Evolutionary conservation across 2,888 invertebrate genomes (phyloP).

Genomic region (Amphipoea oculea): DNA sequence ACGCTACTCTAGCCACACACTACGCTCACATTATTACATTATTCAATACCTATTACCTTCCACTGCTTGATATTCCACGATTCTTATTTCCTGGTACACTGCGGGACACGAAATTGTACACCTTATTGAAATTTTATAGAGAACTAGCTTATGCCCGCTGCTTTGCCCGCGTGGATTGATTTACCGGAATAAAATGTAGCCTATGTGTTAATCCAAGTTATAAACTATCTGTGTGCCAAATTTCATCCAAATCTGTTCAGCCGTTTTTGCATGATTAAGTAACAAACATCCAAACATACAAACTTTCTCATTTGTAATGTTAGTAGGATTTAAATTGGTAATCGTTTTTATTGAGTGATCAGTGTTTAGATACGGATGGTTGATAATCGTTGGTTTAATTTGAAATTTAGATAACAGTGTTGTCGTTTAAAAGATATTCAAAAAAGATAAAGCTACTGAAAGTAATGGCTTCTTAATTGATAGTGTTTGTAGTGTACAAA

Average conservation of each 20-base stretch:
- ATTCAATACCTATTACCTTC: conserved; percentile 66
- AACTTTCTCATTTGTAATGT: conserved; percentile 1
- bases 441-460: background rate
- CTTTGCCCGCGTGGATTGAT: background rate
- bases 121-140: background rate
- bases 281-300: background rate
- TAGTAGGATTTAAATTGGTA: conserved; percentile 16
- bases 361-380: conserved; percentile 13
- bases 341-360: conserved; percentile 39
- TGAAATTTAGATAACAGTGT: conserved; percentile 24
- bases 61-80: conserved; percentile 71
- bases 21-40: conserved; percentile 60
- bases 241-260: too few relatives aligned
- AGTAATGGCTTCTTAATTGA: conserved; percentile 6
- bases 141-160: too few relatives aligned
- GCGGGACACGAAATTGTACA: conserved; percentile 57
- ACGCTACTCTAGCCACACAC: conserved; percentile 49
- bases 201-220: background rate
- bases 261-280: background rate
- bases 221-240: too few relatives aligned
- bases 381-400: conserved; percentile 20
- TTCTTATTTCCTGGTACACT: conserved; percentile 66
- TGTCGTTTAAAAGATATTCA: background rate
- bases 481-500: background rate
- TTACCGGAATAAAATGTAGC: background rate